Evolutionary conservation across 2,888 invertebrate species (phyloP).

Genomic region (Tholera decimalis): DNA sequence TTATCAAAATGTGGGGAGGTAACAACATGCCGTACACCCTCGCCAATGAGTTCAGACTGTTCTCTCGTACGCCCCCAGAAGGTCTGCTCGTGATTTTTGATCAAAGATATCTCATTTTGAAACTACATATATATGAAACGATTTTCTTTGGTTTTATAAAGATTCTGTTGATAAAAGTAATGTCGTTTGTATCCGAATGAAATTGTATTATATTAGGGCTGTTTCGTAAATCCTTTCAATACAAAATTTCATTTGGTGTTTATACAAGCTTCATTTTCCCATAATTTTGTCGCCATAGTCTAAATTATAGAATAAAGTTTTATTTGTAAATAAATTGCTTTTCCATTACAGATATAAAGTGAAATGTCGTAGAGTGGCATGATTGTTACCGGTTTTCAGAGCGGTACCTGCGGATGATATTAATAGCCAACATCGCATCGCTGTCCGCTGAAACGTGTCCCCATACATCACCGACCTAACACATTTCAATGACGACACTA

Average conservation of each 20-base stretch:
- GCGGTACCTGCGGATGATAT: slow-evolving; percentile 46
- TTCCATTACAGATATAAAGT: slow-evolving; percentile 13
- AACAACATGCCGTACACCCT: slow-evolving; percentile 21
- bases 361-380: slow-evolving; percentile 28
- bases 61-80: slow-evolving; percentile 15
- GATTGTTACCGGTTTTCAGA: slow-evolving; percentile 19
- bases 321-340: slow-evolving; percentile 10
- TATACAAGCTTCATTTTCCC: neutral
- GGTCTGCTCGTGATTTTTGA: slow-evolving; percentile 35
- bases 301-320: slow-evolving; percentile 14
- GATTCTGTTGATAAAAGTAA: slow-evolving; percentile 15
- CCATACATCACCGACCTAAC: slow-evolving; percentile 52
- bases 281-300: slow-evolving; percentile 12
- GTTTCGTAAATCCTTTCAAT: slow-evolving; percentile 5
- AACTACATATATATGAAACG: slow-evolving; percentile 10
- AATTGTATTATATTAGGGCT: slow-evolving; percentile 15
- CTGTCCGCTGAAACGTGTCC: slow-evolving; percentile 45
- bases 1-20: slow-evolving; percentile 41
- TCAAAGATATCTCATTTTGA: slow-evolving; percentile 37
- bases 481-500: slow-evolving; percentile 55
- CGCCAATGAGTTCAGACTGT: slow-evolving; percentile 34
- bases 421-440: slow-evolving; percentile 55
- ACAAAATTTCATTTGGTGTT: slow-evolving; percentile 8
- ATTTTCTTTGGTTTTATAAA: slow-evolving; percentile 32
- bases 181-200: slow-evolving; percentile 15